Evolutionary conservation across 2,113 vertebrate genomes (phyloP), one percentile per base, ranked within the genome.

Genomic region (Thymallus thymallus): DNA sequence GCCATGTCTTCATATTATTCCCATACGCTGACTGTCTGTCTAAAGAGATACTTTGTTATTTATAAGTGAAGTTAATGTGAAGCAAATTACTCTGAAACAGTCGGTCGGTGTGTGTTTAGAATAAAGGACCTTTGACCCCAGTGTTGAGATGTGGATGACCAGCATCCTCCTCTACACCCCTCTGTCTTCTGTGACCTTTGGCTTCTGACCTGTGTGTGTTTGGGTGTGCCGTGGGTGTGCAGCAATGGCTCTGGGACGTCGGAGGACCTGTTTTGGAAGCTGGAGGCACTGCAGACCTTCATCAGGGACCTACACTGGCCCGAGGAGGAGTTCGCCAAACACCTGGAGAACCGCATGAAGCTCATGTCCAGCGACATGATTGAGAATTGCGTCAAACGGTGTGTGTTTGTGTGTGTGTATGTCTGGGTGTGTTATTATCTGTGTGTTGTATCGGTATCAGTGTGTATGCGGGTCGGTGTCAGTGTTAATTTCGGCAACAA

Each of bases 331-430:
- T 99, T 99, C 82, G 97, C 96, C 77, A 98, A 98, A 76, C 97
- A 99, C 88, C 91, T 99, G 12, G 97, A 99, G 84, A 98, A 96
- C 80, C 95, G 97, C 77, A 94, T 99, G 80, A 94, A 98, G 90
- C 93, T 98, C 69, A 99, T 99, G 97, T 98, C 97, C 0, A 99
- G 97, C 84, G 97, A 99, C 92, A 99, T 99, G 98, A 99, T 99
- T 0, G 98, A 99, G 85, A 98, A 95, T 82, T 99, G 97, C 76
- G 98, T 99, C 84, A 99, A 99, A 89, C 95, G 98, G 98, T 98
- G 77, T n/a, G 89, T 80, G 29, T 48, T 48, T 20, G 82, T 62
- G 72, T 48, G 23, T 69, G 56, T 67, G 48, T 51, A 18, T 14
- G 48, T 51, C 13, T 18, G 48, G 3, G 48, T 18, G 16, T 51